These are phyloP conservation scores for Anas platyrhynchos DNA, from an alignment of 2,113 vertebrate species.

Conservation along the genomic window DNA sequence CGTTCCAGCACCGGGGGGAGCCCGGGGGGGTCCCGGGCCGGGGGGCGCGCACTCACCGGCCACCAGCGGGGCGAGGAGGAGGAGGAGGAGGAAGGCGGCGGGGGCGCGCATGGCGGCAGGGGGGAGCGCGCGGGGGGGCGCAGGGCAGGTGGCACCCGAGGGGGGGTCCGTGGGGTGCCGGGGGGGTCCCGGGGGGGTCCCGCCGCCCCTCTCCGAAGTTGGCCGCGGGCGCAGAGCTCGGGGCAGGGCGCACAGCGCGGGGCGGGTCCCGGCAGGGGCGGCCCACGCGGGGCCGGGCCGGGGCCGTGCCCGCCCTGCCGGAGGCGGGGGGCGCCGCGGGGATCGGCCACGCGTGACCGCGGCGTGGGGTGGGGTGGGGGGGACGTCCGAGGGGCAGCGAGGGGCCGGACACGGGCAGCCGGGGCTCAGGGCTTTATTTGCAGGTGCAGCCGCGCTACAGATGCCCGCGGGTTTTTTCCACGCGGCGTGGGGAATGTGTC, in stretches of 20 bases:
- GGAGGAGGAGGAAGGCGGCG: slow-evolving; percentile 3
- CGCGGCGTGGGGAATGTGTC: background rate
- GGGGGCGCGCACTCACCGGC: background rate
- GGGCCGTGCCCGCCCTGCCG: background rate
- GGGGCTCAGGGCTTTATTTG: background rate
- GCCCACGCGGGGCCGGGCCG: background rate
- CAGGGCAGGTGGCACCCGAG: background rate
- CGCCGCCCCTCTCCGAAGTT: background rate
- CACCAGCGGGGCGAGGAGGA: slow-evolving; percentile 21
- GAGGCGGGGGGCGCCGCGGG: slow-evolving; percentile 12
- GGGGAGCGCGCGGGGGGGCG: background rate
- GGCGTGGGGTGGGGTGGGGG: background rate
- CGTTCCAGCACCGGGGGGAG: no score
- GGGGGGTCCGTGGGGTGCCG: background rate
- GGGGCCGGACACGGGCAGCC: background rate
- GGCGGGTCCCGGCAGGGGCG: slow-evolving; percentile 4
- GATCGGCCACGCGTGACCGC: background rate
- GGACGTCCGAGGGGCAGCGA: background rate
- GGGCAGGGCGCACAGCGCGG: slow-evolving; percentile 56
- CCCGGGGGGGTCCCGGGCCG: background rate
- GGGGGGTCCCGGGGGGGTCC: background rate
- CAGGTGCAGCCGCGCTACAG: background rate
- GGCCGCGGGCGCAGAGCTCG: background rate
- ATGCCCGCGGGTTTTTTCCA: background rate
- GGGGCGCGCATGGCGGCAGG: background rate